A percentile compares a stretch with the other conserved stretches of the same genome.
phyloP scores from a whole-genome alignment of 2,888 invertebrate genomes.

The Cryptocheilus praepositus region DNA sequence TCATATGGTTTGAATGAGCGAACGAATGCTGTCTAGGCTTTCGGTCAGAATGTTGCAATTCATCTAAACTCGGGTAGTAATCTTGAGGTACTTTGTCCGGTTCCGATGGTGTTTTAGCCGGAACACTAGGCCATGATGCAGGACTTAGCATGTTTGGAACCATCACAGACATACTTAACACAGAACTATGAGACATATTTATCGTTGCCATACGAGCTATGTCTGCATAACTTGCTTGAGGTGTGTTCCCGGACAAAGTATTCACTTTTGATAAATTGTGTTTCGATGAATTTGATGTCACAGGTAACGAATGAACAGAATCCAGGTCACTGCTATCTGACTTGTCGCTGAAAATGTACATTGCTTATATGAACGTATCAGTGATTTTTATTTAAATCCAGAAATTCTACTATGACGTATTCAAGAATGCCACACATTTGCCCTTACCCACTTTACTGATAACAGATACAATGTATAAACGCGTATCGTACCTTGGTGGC shows the following conservation, averaged over 20 bases:
- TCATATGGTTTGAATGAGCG: conserved; percentile 61
- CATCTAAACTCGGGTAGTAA: conserved; percentile 72
- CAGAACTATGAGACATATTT: conserved; percentile 65
- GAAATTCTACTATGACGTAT: neutral
- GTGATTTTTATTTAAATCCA: too few species aligned
- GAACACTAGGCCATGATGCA: conserved; percentile 66
- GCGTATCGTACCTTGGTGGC: conserved; percentile 78
- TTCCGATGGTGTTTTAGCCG: conserved; percentile 61
- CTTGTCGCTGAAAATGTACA: conserved; percentile 78
- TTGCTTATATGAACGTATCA: conserved; percentile 6
- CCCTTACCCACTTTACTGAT: neutral
- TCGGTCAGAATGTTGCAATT: conserved; percentile 65
- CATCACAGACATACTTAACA: conserved; percentile 64
- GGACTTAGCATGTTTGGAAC: conserved; percentile 63
- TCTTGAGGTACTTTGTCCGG: conserved; percentile 70
- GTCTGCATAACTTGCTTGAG: conserved; percentile 86
- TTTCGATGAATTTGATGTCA: conserved; percentile 76
- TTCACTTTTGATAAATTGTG: conserved; percentile 67
- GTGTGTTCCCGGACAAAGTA: conserved; percentile 73
- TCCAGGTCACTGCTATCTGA: conserved; percentile 90
- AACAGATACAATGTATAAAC: neutral
- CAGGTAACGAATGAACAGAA: conserved; percentile 89
- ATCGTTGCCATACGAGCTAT: conserved; percentile 81
- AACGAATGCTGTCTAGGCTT: conserved; percentile 68
- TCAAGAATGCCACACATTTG: neutral